Evolutionary conservation across 2,888 invertebrate species (phyloP).

Genomic region (Anthophora plumipes): DNA sequence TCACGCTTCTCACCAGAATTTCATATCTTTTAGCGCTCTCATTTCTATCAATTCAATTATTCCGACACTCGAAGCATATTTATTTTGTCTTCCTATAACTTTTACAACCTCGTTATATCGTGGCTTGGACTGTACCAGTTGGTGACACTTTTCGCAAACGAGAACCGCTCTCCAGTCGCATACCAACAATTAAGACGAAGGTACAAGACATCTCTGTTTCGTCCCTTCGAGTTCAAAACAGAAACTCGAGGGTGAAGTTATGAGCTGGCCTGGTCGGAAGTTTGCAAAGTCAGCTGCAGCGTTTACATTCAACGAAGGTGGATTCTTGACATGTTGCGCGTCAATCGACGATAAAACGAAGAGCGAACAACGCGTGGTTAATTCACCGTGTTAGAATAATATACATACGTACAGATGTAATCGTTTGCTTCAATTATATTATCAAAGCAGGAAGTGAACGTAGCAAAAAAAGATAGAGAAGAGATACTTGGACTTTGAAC

Average conservation of each 20-base stretch:
- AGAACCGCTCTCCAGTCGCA: conserved; percentile 3
- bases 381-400: neutral
- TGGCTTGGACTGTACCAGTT: conserved; percentile 16
- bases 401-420: conserved; percentile 1
- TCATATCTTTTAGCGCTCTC: too few relatives aligned
- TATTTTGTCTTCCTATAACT: too few relatives aligned
- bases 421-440: conserved; percentile 25
- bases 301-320: conserved; percentile 31
- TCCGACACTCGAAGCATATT: too few relatives aligned
- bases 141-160: conserved; percentile 14
- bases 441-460: conserved; percentile 24
- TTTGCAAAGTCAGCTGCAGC: conserved; percentile 42
- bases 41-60: too few relatives aligned
- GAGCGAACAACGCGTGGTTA: neutral
- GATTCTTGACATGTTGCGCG: neutral
- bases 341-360: conserved; percentile 3
- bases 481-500: conserved; percentile 33
- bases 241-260: conserved; percentile 43
- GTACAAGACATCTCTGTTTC: conserved; percentile 1
- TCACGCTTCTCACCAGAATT: too few relatives aligned
- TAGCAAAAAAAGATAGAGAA: conserved; percentile 27
- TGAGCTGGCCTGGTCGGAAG: conserved; percentile 30
- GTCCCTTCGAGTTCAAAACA: conserved; percentile 16
- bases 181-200: conserved; percentile 29
- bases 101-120: too few relatives aligned